These are phyloP conservation scores for Enteromius radiatus DNA, from an alignment of 2,797 vertebrate species.

Conservation along the genomic window DNA sequence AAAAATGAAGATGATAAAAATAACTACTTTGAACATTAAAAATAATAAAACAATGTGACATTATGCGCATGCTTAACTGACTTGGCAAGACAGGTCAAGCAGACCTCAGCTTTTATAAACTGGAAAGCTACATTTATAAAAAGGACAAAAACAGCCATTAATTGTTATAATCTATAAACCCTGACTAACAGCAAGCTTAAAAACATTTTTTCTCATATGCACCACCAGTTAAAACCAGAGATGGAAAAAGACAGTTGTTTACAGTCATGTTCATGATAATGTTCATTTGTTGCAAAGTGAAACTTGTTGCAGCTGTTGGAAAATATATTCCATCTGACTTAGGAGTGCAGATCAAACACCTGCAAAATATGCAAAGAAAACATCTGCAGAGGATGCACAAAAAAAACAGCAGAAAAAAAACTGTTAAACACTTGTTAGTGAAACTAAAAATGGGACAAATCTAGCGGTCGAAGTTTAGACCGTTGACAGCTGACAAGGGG, in stretches of 20 bases:
- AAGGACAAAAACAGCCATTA: constrained; percentile 68
- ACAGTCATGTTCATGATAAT: neutral
- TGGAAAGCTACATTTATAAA: constrained; percentile 66
- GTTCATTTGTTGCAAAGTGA: constrained; percentile 33
- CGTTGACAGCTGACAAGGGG: constrained; percentile 16
- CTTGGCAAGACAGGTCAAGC: constrained; percentile 6
- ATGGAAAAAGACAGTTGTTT: constrained; percentile 20
- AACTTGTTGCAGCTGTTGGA: constrained; percentile 53
- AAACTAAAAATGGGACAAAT: constrained; percentile 36
- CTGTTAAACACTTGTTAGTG: constrained; percentile 9
- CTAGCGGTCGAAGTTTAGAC: neutral
- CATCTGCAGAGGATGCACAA: constrained; percentile 39
- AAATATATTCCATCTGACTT: constrained; percentile 26
- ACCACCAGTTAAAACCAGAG: neutral
- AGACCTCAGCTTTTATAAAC: constrained; percentile 66
- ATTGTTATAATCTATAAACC: constrained; percentile 70
- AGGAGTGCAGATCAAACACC: constrained; percentile 44
- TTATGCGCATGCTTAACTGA: constrained; percentile 6
- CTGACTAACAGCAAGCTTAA: constrained; percentile 50
- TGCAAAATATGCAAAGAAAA: constrained; percentile 50
- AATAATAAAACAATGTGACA: neutral
- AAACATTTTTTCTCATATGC: neutral
- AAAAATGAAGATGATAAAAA: no score
- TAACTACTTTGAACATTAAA: neutral
- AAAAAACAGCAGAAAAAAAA: neutral